Conservation (phyloP, 2,113 vertebrate genomes). For the Herpetotheres cachinnans region DNA sequence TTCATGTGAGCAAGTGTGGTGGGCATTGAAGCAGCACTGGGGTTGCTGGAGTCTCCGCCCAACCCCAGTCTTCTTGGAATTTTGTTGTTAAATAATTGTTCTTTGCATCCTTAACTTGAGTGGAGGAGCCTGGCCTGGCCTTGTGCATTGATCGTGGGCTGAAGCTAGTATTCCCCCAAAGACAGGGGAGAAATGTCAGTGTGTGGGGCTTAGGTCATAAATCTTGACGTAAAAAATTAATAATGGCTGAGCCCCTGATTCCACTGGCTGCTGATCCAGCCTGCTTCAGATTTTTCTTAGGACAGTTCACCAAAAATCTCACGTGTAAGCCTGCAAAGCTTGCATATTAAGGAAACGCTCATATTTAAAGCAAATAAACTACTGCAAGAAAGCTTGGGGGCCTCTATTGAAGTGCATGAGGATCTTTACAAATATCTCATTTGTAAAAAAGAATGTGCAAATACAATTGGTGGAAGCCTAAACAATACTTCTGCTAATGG, state of each 20-base stretch:
- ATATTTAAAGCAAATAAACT: background rate
- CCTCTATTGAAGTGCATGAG: background rate
- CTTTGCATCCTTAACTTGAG: background rate
- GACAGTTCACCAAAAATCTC: background rate
- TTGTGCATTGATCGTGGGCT: fast-evolving
- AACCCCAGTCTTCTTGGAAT: background rate
- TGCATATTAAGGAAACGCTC: background rate
- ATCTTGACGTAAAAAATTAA: background rate
- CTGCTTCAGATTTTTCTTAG: background rate
- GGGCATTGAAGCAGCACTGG: background rate
- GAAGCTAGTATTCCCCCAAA: background rate
- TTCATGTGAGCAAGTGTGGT: background rate
- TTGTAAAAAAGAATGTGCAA: background rate
- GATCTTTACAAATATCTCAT: background rate
- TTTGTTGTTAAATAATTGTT: background rate
- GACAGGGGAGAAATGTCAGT: background rate
- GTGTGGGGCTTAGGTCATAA: background rate
- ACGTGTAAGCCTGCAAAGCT: background rate
- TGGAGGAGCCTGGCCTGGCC: background rate
- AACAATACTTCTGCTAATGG: background rate
- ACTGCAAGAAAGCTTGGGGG: background rate
- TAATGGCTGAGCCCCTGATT: fast-evolving
- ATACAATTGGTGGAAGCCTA: background rate
- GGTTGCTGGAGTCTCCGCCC: background rate
- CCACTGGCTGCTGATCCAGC: background rate